Conservation (phyloP, 1,140 invertebrate species). For the Temnothorax nylanderi region DNA sequence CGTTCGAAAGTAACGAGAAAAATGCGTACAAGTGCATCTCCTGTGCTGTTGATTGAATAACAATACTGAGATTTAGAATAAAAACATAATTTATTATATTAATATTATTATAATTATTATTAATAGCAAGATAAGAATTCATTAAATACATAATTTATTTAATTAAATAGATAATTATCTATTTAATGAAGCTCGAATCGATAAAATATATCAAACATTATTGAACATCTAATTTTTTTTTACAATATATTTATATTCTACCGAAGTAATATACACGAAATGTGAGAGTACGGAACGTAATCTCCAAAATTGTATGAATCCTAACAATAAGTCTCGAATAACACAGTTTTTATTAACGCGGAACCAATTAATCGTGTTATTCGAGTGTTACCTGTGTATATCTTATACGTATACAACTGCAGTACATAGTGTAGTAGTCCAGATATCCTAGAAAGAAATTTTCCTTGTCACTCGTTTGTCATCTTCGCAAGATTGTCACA, state of each 20-base stretch:
- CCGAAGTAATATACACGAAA: not conserved
- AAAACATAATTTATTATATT: not conserved
- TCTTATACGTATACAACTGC: no score
- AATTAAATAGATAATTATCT: no score
- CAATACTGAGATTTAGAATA: not conserved
- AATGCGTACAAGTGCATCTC: not conserved
- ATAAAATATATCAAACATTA: not conserved
- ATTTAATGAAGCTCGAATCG: not conserved
- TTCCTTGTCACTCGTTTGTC: not conserved
- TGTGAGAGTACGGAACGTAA: no score
- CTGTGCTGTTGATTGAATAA: not conserved
- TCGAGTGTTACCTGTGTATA: no score
- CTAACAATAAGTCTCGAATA: no score
- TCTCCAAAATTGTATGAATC: no score
- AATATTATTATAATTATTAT: no score
- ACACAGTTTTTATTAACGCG: no score
- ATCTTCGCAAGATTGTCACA: not conserved
- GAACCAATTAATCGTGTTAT: no score
- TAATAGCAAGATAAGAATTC: not conserved
- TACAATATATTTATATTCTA: not conserved
- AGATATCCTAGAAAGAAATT: not conserved
- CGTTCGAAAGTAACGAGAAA: constrained; percentile 7
- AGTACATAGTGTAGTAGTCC: not conserved
- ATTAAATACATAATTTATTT: not conserved
- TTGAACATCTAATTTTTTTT: not conserved